Evolutionary conservation across 2,888 invertebrate species (phyloP), one percentile per base, ranked within the genome.

Genomic region (Drosophila robusta): DNA sequence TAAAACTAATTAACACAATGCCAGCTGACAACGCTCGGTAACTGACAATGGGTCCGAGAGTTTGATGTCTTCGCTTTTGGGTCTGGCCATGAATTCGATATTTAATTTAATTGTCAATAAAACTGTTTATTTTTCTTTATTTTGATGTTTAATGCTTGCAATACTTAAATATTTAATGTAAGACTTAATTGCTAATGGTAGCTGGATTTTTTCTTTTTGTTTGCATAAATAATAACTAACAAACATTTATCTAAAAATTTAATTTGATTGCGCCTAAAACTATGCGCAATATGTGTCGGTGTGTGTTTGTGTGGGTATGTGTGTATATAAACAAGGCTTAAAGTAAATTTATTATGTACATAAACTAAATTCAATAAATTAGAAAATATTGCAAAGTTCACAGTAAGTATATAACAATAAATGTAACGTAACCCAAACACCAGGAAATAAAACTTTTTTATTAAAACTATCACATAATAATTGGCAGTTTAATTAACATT

Each of bases 401-500:
- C 75, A 78, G 58, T 75, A 75, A 68, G 39, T 61, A 80, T 58
- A 67, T 87, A 80, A 80, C 80, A 87, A 83, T 73, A 47, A 65
- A 38, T 54, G 49, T 75, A 76, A 68, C 65, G 72, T 74, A 71
- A 84, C 89, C 83, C 83, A 87, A 87, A 89, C 83, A 84, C 83
- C 83, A 68, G 57, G 71, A 83, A 70, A 75, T 69, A 57, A 58
- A 69, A 52, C 39, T 24, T 63, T 52, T 81, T 55, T 82, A 75
- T 88, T 64, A 89, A 87, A 87, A 82, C 89, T 85, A 89, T 89
- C 89, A 90, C 89, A 87, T 80, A 84, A 83, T 81, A 85, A 90
- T 90, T 90, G 89, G 89, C 89, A 89, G 90, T 89, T 87, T 81
- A 83, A 83, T 82, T 86, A 78, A 68, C 65, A 58, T 61, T 76